Conservation (phyloP, 2,888 invertebrate species). For the Graphium colonna region DNA sequence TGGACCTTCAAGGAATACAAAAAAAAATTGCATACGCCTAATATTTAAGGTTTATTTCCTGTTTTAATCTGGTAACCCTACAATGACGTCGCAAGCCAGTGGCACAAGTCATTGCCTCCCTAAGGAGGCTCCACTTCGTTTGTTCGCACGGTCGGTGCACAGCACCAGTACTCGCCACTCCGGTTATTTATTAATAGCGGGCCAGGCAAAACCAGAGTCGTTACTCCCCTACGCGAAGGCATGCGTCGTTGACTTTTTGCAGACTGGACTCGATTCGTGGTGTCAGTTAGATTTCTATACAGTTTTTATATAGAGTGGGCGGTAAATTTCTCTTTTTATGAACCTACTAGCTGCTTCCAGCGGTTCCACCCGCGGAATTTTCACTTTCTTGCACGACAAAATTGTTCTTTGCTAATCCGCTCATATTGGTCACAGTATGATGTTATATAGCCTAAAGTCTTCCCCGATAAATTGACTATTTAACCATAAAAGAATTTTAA, state of each 20-base stretch:
- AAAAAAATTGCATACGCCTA: neutral
- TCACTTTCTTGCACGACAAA: no score
- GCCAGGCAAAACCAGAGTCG: conserved; percentile 53
- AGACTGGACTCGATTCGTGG: neutral
- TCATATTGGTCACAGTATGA: no score
- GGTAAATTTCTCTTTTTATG: no score
- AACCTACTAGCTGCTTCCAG: no score
- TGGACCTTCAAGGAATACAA: neutral
- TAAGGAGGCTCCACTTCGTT: neutral
- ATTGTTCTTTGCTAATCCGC: no score
- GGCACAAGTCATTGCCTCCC: neutral
- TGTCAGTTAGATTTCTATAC: no score
- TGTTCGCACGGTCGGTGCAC: conserved; percentile 5
- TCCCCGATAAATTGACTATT: no score
- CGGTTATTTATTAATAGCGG: conserved; percentile 31
- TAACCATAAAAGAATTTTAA: neutral
- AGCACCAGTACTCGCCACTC: conserved; percentile 18
- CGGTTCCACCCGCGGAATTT: no score
- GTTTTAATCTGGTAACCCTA: neutral
- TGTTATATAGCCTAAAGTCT: no score
- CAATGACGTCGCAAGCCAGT: neutral
- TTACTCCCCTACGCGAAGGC: conserved; percentile 32
- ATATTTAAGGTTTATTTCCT: neutral
- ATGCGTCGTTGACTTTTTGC: conserved; percentile 2
- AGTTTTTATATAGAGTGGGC: no score